Conservation (phyloP, 2,888 invertebrate genomes). For the Theretra japonica region DNA sequence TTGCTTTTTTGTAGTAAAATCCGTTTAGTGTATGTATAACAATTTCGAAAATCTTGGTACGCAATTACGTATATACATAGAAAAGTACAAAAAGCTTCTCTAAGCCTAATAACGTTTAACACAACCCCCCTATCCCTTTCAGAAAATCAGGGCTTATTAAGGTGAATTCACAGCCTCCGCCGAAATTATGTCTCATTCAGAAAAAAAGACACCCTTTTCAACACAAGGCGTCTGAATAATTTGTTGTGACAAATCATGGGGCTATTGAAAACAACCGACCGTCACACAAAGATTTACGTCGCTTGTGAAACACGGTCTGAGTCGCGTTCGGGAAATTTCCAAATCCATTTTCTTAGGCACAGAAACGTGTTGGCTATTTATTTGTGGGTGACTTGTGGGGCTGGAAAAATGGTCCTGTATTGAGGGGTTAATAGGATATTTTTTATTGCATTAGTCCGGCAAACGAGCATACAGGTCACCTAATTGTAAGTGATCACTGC, state of each 20-base stretch:
- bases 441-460: too few species aligned
- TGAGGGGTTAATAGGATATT: too few species aligned
- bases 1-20: too few species aligned
- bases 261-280: conserved; percentile 67
- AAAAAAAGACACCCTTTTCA: conserved; percentile 64
- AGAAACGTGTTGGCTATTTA: conserved; percentile 23
- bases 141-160: conserved; percentile 47
- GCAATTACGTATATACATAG: neutral
- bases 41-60: too few species aligned
- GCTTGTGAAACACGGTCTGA: conserved; percentile 44
- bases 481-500: too few species aligned
- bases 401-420: too few species aligned
- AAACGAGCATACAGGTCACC: too few species aligned
- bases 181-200: conserved; percentile 51
- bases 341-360: conserved; percentile 46
- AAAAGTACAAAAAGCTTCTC: neutral
- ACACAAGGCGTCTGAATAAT: conserved; percentile 67
- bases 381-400: neutral
- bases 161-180: conserved; percentile 48
- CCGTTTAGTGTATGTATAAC: too few species aligned
- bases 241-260: conserved; percentile 71
- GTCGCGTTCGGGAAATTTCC: conserved; percentile 40
- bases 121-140: neutral
- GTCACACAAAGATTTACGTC: conserved; percentile 58
- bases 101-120: neutral